A percentile compares a stretch with the other conserved stretches of the same genome.
phyloP scores from a whole-genome alignment of 1,140 invertebrate species.

The Capitella teleta region DNA sequence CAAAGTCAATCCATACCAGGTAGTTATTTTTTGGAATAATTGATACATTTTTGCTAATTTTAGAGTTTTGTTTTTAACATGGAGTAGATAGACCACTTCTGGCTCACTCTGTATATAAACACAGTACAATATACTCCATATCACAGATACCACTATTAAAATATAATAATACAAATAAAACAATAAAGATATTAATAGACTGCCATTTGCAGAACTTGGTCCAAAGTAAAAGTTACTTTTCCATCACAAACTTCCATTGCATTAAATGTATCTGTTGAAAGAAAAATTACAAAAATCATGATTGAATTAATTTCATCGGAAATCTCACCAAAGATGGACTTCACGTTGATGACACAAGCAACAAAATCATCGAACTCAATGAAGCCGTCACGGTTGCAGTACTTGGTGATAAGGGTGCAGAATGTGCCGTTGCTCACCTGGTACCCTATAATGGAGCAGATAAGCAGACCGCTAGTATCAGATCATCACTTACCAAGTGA shows the following conservation, averaged over 20 bases:
- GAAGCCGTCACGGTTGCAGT: constrained; percentile 67
- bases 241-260: not conserved
- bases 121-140: too few species aligned
- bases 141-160: too few species aligned
- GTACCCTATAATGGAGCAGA: constrained; percentile 47
- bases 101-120: too few species aligned
- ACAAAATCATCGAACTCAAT: constrained; percentile 85
- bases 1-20: too few species aligned
- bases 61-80: too few species aligned
- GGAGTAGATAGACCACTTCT: too few species aligned
- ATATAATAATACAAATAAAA: too few species aligned
- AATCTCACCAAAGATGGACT: constrained; percentile 51
- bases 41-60: too few species aligned
- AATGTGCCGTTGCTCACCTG: constrained; percentile 74
- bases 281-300: not conserved
- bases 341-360: constrained; percentile 78
- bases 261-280: not conserved
- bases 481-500: not conserved
- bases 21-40: too few species aligned
- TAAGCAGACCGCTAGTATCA: too few species aligned
- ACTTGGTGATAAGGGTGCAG: constrained; percentile 72
- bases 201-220: not conserved
- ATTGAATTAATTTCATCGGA: not conserved
- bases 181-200: too few species aligned
- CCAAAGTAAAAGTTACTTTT: not conserved